Evolutionary conservation across 1,140 invertebrate species (phyloP).

Genomic region (Saccostrea echinata): DNA sequence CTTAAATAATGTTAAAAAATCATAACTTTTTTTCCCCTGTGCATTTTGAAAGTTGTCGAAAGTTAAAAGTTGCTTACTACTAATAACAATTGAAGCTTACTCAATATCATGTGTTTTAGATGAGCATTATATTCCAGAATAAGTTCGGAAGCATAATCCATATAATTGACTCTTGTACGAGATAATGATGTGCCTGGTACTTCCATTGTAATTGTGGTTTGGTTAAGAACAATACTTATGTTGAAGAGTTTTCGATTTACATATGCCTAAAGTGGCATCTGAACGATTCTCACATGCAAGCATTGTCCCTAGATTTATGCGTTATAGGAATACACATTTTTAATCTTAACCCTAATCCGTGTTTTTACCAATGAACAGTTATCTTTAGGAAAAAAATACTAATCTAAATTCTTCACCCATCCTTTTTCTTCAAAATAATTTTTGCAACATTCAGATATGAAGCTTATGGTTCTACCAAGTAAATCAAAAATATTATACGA

Average conservation of each 20-base stretch:
- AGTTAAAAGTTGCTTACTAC: background rate
- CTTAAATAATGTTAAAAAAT: background rate
- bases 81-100: background rate
- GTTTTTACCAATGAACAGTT: too few species aligned
- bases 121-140: background rate
- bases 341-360: too few species aligned
- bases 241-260: background rate
- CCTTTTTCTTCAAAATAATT: too few species aligned
- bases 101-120: background rate
- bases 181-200: conserved; percentile 22
- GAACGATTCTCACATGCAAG: background rate
- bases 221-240: background rate
- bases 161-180: conserved; percentile 13
- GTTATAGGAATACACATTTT: too few species aligned
- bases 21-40: background rate
- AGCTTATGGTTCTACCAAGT: too few species aligned
- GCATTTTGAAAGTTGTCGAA: background rate
- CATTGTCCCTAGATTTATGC: too few species aligned
- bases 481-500: too few species aligned
- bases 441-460: too few species aligned
- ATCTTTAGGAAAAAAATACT: too few species aligned
- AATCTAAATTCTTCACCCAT: too few species aligned
- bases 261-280: background rate
- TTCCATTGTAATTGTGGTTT: background rate
- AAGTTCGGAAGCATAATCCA: background rate